Conservation (phyloP, 2,888 invertebrate genomes). For the Coelinius sp. region DNA sequence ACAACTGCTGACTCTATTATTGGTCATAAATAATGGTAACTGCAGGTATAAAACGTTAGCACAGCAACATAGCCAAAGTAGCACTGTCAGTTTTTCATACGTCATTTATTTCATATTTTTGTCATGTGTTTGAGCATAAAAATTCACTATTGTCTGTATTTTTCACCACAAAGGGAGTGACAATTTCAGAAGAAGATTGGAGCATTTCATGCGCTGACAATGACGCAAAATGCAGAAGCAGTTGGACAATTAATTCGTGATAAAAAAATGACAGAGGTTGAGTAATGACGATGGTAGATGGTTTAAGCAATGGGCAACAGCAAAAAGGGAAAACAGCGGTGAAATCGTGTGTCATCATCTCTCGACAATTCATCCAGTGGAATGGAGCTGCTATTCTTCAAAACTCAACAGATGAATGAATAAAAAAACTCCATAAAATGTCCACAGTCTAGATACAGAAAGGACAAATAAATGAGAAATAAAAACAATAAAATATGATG, state of each 20-base stretch:
- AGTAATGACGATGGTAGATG: slow-evolving; percentile 5
- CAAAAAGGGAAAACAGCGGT: slow-evolving; percentile 14
- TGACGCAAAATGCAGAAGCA: not conserved
- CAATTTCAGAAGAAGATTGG: not conserved
- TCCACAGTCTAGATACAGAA: not conserved
- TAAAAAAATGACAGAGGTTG: slow-evolving; percentile 12
- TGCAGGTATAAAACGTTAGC: too few relatives aligned
- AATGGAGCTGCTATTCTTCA: not conserved
- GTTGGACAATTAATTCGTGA: slow-evolving; percentile 18
- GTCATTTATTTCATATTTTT: too few relatives aligned
- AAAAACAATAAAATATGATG: slow-evolving; percentile 2
- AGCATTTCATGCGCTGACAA: not conserved
- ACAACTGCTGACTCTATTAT: not conserved
- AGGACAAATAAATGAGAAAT: not conserved
- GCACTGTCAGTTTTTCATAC: too few relatives aligned
- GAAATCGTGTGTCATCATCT: slow-evolving; percentile 21
- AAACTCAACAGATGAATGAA: not conserved
- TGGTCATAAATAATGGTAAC: not conserved
- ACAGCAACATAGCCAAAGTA: too few relatives aligned
- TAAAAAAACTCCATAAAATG: not conserved
- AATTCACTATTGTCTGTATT: too few relatives aligned
- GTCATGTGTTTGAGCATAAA: too few relatives aligned
- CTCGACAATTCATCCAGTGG: not conserved
- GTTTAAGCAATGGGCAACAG: slow-evolving; percentile 16
- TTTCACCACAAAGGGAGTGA: not conserved